A percentile compares a stretch with the other conserved stretches of the same genome.
Conservation (phyloP, 2,888 invertebrate genomes). For the Brachypterus glaber region DNA sequence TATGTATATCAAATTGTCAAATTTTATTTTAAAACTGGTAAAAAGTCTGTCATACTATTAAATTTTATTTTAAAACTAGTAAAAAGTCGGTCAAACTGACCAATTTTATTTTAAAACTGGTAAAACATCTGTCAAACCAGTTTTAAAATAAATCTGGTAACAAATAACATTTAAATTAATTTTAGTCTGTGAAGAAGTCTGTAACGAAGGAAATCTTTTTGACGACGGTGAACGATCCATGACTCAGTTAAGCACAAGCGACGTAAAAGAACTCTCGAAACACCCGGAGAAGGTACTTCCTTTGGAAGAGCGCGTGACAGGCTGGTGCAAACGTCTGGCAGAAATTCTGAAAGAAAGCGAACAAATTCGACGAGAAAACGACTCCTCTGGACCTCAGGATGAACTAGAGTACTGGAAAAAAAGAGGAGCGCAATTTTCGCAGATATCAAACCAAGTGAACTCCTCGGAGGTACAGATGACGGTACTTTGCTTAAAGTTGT, state of each 20-base stretch:
- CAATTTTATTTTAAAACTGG: too few species aligned
- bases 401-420: slow-evolving; percentile 96
- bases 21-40: too few species aligned
- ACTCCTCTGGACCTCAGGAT: slow-evolving; percentile 83
- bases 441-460: slow-evolving; percentile 66
- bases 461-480: slow-evolving; percentile 69
- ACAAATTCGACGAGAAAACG: slow-evolving; percentile 83
- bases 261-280: slow-evolving; percentile 61
- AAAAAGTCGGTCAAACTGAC: too few species aligned
- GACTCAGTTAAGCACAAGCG: slow-evolving; percentile 46
- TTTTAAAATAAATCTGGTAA: too few species aligned
- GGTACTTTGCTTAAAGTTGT: slow-evolving; percentile 62
- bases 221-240: slow-evolving; percentile 60
- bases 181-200: slow-evolving; percentile 75
- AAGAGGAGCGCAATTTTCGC: slow-evolving; percentile 85
- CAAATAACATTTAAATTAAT: too few species aligned
- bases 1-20: too few species aligned
- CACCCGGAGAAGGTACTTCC: slow-evolving; percentile 54
- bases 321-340: slow-evolving; percentile 72
- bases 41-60: too few species aligned
- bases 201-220: slow-evolving; percentile 67
- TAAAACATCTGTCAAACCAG: too few species aligned
- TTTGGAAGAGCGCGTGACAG: slow-evolving; percentile 64
- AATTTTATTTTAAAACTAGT: too few species aligned
- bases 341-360: slow-evolving; percentile 86